Evolutionary conservation across 2,113 vertebrate genomes (phyloP).

Genomic region (Hemibagrus wyckioides): DNA sequence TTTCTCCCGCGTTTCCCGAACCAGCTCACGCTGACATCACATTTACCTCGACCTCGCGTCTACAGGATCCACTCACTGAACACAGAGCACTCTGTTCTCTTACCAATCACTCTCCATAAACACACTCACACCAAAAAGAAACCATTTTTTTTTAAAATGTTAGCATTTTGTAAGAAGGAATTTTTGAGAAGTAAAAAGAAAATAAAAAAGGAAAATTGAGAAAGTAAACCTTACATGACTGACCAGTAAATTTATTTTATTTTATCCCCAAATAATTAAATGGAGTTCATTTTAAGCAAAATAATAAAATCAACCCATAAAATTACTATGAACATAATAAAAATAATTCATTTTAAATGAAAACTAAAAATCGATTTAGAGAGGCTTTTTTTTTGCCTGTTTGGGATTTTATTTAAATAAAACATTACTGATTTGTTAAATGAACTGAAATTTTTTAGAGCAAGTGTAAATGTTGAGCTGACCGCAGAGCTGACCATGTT

Average conservation of each 20-base stretch:
- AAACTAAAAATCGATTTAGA: too few relatives aligned
- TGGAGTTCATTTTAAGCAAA: neutral
- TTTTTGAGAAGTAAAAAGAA: neutral
- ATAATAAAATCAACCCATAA: neutral
- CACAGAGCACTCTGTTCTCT: neutral
- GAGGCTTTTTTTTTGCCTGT: too few relatives aligned
- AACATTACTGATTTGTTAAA: neutral
- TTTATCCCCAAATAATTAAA: neutral
- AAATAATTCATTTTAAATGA: neutral
- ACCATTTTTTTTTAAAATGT: neutral
- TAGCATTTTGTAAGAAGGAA: neutral
- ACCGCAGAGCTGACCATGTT: too few relatives aligned
- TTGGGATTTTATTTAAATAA: neutral
- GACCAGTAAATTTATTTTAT: neutral
- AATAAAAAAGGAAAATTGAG: too few relatives aligned
- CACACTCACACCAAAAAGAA: neutral
- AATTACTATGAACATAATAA: neutral
- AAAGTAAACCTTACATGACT: neutral
- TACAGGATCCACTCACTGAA: neutral
- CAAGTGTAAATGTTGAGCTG: too few relatives aligned
- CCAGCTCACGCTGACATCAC: conserved; percentile 17
- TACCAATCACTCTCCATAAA: neutral
- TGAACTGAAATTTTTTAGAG: too few relatives aligned
- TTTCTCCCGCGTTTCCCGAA: neutral
- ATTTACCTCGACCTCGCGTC: neutral